A percentile compares a stretch with the other conserved stretches of the same genome.
phyloP scores from a whole-genome alignment of 1,140 invertebrate species.

The Mamestra configurata region DNA sequence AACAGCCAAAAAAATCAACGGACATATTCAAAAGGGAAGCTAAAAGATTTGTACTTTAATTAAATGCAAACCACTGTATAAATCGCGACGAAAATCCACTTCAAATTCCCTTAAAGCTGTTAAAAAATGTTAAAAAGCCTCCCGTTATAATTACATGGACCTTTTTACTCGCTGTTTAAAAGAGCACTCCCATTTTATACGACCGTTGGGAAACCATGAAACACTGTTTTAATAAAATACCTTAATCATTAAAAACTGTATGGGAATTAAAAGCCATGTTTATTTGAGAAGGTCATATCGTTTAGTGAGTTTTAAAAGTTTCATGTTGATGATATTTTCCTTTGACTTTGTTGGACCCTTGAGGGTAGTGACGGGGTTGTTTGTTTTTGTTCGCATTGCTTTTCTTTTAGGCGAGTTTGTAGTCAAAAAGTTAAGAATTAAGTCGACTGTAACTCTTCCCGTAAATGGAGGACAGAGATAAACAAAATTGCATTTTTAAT shows the following conservation, averaged over 20 bases:
- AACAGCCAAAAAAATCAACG: slow-evolving; percentile 21
- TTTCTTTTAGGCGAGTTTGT: not conserved
- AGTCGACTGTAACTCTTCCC: not conserved
- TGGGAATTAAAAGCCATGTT: slow-evolving; percentile 17
- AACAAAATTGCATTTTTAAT: too few species aligned
- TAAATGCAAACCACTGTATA: slow-evolving; percentile 42
- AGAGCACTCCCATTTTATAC: slow-evolving; percentile 54
- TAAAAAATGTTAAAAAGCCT: slow-evolving; percentile 58
- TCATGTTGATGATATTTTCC: slow-evolving; percentile 15
- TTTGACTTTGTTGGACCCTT: not conserved
- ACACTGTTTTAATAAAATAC: slow-evolving; percentile 51
- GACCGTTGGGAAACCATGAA: slow-evolving; percentile 51
- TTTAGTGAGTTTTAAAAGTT: slow-evolving; percentile 25
- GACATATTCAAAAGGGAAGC: slow-evolving; percentile 31
- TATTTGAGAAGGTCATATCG: slow-evolving; percentile 20
- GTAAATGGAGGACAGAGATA: not conserved
- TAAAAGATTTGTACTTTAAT: slow-evolving; percentile 47
- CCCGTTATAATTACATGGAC: slow-evolving; percentile 55
- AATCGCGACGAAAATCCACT: slow-evolving; percentile 49
- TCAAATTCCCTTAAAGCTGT: slow-evolving; percentile 53
- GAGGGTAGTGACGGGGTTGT: slow-evolving; percentile 8
- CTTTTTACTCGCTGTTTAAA: slow-evolving; percentile 56
- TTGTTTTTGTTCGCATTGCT: slow-evolving; percentile 3
- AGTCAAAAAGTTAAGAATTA: not conserved
- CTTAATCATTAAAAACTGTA: slow-evolving; percentile 48